Conservation (phyloP, 2,113 vertebrate species). For the Malurus cyaneus region DNA sequence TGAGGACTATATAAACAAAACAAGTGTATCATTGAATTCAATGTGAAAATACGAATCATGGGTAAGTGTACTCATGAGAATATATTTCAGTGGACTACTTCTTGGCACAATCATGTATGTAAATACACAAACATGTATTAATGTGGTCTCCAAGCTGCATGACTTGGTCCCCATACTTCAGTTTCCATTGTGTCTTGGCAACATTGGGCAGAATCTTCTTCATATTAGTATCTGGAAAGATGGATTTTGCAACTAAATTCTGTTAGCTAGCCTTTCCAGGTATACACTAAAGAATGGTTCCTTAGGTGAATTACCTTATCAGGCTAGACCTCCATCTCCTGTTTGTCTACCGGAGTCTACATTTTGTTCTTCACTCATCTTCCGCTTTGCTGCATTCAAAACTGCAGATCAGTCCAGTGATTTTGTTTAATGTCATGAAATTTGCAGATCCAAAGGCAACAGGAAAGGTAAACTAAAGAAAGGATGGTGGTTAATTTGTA, state of each 20-base stretch:
- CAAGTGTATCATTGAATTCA: not conserved
- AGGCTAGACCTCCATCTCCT: not conserved
- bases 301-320: not conserved
- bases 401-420: not conserved
- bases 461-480: not conserved
- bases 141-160: not conserved
- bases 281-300: not conserved
- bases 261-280: not conserved
- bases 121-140: not conserved
- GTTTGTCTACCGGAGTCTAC: not conserved
- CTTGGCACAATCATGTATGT: not conserved
- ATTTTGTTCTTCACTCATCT: not conserved
- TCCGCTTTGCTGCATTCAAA: not conserved
- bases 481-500: not conserved
- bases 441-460: not conserved
- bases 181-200: slow-evolving; percentile 6
- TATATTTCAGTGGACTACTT: not conserved
- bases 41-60: not conserved
- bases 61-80: not conserved
- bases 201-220: not conserved
- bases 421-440: not conserved
- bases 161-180: not conserved
- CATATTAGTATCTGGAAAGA: not conserved
- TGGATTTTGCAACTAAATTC: not conserved
- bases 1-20: not conserved